Base-by-base conservation (phyloP, 1,140 invertebrate genomes). In the Pseudomyrmex cubaensis region DNA sequence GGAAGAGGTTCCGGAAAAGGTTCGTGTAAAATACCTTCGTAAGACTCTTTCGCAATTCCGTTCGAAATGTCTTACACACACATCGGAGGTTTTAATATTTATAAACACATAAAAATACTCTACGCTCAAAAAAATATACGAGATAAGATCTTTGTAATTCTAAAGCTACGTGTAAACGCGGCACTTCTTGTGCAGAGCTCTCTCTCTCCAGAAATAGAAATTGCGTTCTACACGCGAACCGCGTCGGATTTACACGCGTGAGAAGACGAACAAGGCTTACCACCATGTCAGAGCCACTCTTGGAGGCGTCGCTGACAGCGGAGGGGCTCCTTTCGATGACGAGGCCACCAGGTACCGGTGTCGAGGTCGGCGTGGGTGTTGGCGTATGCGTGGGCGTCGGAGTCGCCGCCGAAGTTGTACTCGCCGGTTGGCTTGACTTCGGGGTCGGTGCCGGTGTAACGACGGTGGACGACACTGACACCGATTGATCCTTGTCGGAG, bases 211-310 rank as follows among this genome's bases (percentile, higher is more conserved):
- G 35, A 35, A 35, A 35, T 35, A 35, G 35, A 35, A 35, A 35
- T 35, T 35, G 35, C 35, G 35, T 35, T 35, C 5, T 35, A 35
- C 35, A 35, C 35, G 35, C 35, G 35, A 35, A 0, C 35, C 35
- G 35, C 5, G 35, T 35, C 35, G 35, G 35, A 35, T 35, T 35
- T 35, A 35, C 35, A 35, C 35, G 35, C 35, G 35, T 35, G 2
- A 44, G 93, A 35, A 17, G 15, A 15, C 9, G 17, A 2, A 59
- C 20, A 54, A 66, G 17, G 85, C 94, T 93, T 83, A 96, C 96
- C 91, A 98, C 97, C 94, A 96, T 95, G 93, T 98, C 97, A 85
- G 96, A 96, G 89, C 95, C 95, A 87, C 96, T 95, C 90, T 97
- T 96, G 20, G 97, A 97, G 80, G 96, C 95, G 93, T 97, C 96